A percentile compares a stretch with the other conserved stretches of the same genome.
Conservation (phyloP, 2,888 invertebrate species). For the Anticlea derivata region DNA sequence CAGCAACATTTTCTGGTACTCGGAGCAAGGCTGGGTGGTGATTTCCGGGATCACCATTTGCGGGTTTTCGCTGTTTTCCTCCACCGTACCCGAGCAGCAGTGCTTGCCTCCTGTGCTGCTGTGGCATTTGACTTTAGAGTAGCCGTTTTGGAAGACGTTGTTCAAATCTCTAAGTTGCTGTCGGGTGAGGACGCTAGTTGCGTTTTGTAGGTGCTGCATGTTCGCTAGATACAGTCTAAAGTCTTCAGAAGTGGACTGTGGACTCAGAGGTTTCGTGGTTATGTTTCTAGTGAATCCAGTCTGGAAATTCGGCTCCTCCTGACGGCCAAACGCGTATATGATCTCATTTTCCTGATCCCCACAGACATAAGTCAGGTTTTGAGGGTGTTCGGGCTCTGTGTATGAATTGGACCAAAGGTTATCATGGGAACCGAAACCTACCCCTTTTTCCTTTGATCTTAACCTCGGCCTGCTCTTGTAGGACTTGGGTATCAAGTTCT, state of each 20-base stretch:
- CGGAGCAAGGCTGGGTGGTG: constrained; percentile 77
- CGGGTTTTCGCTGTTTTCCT: constrained; percentile 62
- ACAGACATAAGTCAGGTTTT: constrained; percentile 71
- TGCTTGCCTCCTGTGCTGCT: constrained; percentile 58
- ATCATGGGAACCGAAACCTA: constrained; percentile 77
- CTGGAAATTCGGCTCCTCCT: constrained; percentile 66
- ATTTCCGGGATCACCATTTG: constrained; percentile 69
- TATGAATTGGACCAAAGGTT: constrained; percentile 78
- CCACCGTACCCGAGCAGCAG: constrained; percentile 64
- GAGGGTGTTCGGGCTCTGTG: constrained; percentile 65
- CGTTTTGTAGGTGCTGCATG: constrained; percentile 88
- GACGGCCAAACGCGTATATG: constrained; percentile 74
- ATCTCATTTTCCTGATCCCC: constrained; percentile 80
- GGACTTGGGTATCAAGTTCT: constrained; percentile 82
- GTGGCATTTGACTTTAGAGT: constrained; percentile 72
- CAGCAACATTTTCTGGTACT: constrained; percentile 85
- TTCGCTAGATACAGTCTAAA: constrained; percentile 88
- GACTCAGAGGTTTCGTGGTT: constrained; percentile 86
- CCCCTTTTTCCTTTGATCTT: constrained; percentile 57
- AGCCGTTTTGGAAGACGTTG: constrained; percentile 83
- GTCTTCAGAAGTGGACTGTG: constrained; percentile 87
- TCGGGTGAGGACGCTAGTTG: constrained; percentile 85
- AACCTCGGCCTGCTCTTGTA: constrained; percentile 68
- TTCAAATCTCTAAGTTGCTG: constrained; percentile 84
- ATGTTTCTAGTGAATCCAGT: constrained; percentile 79